These are phyloP conservation scores for Apamea anceps DNA, from an alignment of 2,888 invertebrate species.

Conservation along the genomic window DNA sequence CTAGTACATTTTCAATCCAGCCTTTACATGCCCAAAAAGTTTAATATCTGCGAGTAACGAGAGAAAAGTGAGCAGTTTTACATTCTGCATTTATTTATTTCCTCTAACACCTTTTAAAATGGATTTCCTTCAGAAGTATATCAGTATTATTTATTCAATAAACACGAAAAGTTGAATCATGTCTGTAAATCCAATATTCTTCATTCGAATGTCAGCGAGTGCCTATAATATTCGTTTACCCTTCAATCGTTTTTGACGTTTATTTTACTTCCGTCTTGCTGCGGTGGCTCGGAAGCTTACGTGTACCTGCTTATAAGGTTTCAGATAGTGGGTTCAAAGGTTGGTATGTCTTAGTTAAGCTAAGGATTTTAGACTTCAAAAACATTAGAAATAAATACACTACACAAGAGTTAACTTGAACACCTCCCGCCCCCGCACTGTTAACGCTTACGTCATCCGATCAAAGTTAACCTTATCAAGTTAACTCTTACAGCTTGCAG, in stretches of 20 bases:
- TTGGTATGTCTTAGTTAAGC: not conserved
- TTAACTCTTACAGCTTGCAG: not conserved
- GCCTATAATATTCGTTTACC: constrained; percentile 63
- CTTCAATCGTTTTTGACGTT: constrained; percentile 51
- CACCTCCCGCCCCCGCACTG: not conserved
- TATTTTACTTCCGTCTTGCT: constrained; percentile 35
- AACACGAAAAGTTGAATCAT: constrained; percentile 60
- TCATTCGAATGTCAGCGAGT: constrained; percentile 64
- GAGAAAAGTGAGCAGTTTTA: not conserved
- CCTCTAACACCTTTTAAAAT: constrained; percentile 21
- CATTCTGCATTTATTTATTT: not conserved
- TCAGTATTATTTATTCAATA: constrained; percentile 65
- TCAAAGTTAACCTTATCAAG: not conserved
- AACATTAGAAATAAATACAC: not conserved
- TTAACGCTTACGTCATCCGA: not conserved
- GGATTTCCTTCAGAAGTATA: constrained; percentile 48
- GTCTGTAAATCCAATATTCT: constrained; percentile 67
- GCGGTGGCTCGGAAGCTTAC: constrained; percentile 5
- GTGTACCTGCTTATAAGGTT: not conserved
- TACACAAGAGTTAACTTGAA: not conserved
- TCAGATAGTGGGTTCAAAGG: not conserved
- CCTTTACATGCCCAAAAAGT: not conserved
- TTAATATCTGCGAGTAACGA: not conserved
- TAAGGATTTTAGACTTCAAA: not conserved
- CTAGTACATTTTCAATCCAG: not conserved